Conservation (phyloP, 2,797 vertebrate species). For the Anniella stebbinsi region DNA sequence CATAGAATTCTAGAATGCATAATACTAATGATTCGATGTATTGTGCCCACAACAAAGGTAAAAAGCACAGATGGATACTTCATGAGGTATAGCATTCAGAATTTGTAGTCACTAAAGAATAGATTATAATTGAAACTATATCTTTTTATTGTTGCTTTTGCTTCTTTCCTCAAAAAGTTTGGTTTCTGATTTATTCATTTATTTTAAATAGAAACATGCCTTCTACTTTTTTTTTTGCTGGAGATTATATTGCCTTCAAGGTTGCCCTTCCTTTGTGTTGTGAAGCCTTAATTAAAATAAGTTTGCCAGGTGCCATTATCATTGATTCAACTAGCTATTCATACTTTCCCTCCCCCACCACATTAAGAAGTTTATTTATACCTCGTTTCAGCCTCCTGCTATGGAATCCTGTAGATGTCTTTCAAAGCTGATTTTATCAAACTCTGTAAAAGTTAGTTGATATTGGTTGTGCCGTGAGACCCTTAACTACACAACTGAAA, state of each 20-base stretch:
- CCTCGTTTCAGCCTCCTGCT: slow-evolving; percentile 6
- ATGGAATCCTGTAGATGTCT: background rate
- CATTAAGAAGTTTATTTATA: slow-evolving; percentile 16
- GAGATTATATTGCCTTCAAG: background rate
- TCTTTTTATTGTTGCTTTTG: background rate
- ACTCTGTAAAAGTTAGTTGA: slow-evolving; percentile 12
- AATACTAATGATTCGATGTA: background rate
- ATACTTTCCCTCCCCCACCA: background rate
- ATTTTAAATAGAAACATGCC: background rate
- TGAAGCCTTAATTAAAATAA: slow-evolving; percentile 1
- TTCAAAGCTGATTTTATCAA: slow-evolving; percentile 29
- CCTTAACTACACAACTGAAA: background rate
- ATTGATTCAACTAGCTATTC: background rate
- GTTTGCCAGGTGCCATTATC: too few species aligned
- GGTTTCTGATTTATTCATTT: too few species aligned
- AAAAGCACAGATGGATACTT: background rate
- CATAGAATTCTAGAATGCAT: background rate
- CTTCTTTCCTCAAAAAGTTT: background rate
- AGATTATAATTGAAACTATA: background rate
- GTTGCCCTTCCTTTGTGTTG: background rate
- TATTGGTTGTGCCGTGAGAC: slow-evolving; percentile 34
- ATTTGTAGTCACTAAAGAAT: background rate
- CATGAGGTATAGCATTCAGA: background rate
- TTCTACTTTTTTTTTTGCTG: background rate
- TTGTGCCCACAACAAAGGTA: background rate